Conservation (phyloP, 2,888 invertebrate genomes). For the Harpagoxenus sublaevis region DNA sequence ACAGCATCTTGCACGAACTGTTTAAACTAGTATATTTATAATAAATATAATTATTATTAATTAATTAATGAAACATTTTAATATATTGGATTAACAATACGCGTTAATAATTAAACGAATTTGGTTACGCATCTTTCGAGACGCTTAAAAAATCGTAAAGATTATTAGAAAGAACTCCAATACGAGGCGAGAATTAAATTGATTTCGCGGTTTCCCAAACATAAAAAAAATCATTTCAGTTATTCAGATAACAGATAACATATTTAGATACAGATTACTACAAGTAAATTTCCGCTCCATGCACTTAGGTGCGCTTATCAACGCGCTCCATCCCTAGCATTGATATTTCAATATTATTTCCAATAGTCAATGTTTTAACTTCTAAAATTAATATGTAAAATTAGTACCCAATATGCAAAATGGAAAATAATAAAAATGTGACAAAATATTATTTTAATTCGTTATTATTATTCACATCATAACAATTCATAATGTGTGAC, state of each 20-base stretch:
- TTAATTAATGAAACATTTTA: background rate
- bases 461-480: conserved; percentile 29
- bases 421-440: background rate
- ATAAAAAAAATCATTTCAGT: background rate
- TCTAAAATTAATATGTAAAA: background rate
- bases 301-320: background rate
- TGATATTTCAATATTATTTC: background rate
- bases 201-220: background rate
- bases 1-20: background rate
- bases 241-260: background rate
- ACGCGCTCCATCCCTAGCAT: background rate
- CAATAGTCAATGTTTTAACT: background rate
- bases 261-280: background rate
- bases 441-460: background rate
- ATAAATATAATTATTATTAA: background rate
- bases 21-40: background rate
- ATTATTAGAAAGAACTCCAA: background rate
- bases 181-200: background rate
- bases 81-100: background rate
- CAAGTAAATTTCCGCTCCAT: background rate
- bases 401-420: background rate
- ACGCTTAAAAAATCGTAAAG: background rate
- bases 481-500: background rate
- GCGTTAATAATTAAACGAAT: background rate
- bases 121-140: background rate